Base-by-base conservation (phyloP, 2,113 vertebrate species). In the Anguilla rostrata region DNA sequence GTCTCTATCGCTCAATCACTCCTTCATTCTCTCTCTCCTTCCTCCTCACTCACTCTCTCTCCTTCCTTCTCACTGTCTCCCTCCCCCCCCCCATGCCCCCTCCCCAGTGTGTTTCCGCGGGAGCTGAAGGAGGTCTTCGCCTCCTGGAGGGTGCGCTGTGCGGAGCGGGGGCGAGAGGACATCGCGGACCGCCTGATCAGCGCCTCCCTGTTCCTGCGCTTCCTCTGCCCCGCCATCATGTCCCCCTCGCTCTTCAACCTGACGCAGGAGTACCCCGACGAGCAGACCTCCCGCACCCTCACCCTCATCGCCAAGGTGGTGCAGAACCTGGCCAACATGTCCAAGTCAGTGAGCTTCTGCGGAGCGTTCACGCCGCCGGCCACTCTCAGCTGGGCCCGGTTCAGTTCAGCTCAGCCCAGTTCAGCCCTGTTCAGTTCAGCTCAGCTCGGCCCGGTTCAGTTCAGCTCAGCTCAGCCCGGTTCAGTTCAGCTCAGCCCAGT, bases 251-350 rank as follows among this genome's bases (percentile, higher is more conserved):
- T 99, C 85, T 99, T 99, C 87, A 97, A 96, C 91, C 95, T 99
- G 46, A 98, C 98, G 95, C 98, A 99, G 95, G 98, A 99, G 92
- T 99, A 99, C 86, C 98, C 98, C 0, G 98, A 97, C 0, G 98
- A 98, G 90, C 97, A 98, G 93, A 99, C 98, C 0, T 98, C 98
- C 16, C 95, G 98, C 87, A 99, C 98, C 0, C 97, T 99, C 90
- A 98, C 98, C 2, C 98, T 99, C 94, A 99, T 99, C 34, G 98
- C 98, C 93, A 99, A 99, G 95, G 98, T 99, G 95, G 98, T 99
- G 96, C 98, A 99, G 96, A 99, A 98, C 96, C 91, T 99, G 95
- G 98, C 98, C 96, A 99, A 97, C 96, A 98, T 98, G 94, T 96
- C 94, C 96, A 99, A 99, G 98, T 99, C 94, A 98, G 98, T 94